A percentile compares a stretch with the other conserved stretches of the same genome.
These are phyloP conservation scores for Nephrocerus scutellatus DNA, from an alignment of 2,888 invertebrate genomes.

Conservation along the genomic window DNA sequence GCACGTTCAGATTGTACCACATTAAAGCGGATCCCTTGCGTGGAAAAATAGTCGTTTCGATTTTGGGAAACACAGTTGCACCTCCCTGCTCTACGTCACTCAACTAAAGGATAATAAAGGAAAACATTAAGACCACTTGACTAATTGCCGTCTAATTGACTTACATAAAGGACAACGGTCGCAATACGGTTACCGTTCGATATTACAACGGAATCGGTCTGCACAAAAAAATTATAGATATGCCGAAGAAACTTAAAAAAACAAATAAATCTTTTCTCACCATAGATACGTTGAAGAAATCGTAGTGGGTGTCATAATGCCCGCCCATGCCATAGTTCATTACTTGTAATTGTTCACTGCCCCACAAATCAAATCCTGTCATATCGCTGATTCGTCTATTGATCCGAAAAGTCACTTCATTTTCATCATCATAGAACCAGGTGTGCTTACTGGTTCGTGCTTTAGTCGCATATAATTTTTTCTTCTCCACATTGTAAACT, in stretches of 20 bases:
- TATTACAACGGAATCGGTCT: too few relatives aligned
- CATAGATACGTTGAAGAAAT: slow-evolving; percentile 32
- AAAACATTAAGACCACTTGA: too few relatives aligned
- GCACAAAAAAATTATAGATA: too few relatives aligned
- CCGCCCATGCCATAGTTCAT: slow-evolving; percentile 44
- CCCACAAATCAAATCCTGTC: slow-evolving; percentile 32
- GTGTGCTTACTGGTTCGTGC: slow-evolving; percentile 38
- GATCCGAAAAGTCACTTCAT: slow-evolving; percentile 23
- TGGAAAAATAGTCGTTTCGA: slow-evolving; percentile 79
- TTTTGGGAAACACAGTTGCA: slow-evolving; percentile 89
- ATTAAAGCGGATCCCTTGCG: slow-evolving; percentile 56
- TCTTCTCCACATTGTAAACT: slow-evolving; percentile 21
- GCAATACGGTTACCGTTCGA: slow-evolving; percentile 44
- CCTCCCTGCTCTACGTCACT: slow-evolving; percentile 94
- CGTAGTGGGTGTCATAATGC: slow-evolving; percentile 37
- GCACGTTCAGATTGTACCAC: slow-evolving; percentile 37
- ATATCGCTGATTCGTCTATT: slow-evolving; percentile 35
- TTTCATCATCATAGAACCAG: slow-evolving; percentile 32
- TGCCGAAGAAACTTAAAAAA: too few relatives aligned
- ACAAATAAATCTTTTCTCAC: too few relatives aligned
- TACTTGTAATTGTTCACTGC: slow-evolving; percentile 37
- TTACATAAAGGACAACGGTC: slow-evolving; percentile 45
- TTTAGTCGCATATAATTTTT: slow-evolving; percentile 20
- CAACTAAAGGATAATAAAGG: too few relatives aligned
- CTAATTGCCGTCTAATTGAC: too few relatives aligned